These are phyloP conservation scores for Heliconius eleuchia DNA, from an alignment of 1,140 invertebrate genomes.

Conservation along the genomic window DNA sequence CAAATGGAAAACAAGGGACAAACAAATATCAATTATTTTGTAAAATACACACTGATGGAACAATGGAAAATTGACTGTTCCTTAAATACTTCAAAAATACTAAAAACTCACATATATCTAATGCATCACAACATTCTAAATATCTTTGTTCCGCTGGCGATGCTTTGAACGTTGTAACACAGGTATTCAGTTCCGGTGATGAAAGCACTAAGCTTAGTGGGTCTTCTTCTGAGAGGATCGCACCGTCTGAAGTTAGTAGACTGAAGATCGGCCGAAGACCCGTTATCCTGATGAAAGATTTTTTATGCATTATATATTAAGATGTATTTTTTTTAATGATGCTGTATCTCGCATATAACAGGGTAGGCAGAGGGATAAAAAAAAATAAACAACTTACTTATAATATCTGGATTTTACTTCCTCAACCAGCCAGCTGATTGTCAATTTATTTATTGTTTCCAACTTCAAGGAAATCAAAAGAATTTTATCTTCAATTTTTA, in stretches of 20 bases:
- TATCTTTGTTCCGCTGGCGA: conserved; percentile 84
- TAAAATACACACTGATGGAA: too few species aligned
- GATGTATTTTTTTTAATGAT: not conserved
- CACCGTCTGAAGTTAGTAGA: conserved; percentile 85
- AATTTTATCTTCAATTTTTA: conserved; percentile 84
- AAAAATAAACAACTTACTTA: conserved; percentile 76
- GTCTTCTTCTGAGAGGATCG: conserved; percentile 85
- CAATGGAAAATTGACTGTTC: too few species aligned
- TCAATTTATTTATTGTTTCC: conserved; percentile 82
- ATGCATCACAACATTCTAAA: conserved; percentile 83
- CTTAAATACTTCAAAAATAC: not conserved
- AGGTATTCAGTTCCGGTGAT: conserved; percentile 82
- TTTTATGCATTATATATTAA: not conserved
- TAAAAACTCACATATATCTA: conserved; percentile 79
- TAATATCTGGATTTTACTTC: conserved; percentile 87
- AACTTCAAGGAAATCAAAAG: conserved; percentile 84
- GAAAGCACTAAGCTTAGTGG: conserved; percentile 82
- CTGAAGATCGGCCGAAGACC: conserved; percentile 84
- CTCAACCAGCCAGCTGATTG: conserved; percentile 86
- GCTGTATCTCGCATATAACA: too few species aligned
- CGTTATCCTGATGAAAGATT: conserved; percentile 78
- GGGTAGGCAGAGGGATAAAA: not conserved
- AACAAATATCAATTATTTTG: too few species aligned
- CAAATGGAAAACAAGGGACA: too few species aligned
- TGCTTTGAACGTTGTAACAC: conserved; percentile 84